Conservation (phyloP, 2,888 invertebrate species). For the Acronicta aceris region DNA sequence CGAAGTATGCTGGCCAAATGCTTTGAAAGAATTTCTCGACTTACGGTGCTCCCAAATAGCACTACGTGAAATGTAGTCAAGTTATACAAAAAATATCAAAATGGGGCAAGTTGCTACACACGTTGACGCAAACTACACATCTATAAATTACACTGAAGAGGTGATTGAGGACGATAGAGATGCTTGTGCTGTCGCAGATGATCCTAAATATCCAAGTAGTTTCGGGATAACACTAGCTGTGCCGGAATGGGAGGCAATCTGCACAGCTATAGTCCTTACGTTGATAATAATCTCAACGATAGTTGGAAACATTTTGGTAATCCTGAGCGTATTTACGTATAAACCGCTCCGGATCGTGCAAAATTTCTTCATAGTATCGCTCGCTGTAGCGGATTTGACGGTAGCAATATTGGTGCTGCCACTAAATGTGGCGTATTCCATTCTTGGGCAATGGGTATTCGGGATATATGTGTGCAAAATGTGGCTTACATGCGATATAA, state of each 20-base stretch:
- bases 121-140: constrained; percentile 72
- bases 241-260: constrained; percentile 95
- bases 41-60: constrained; percentile 59
- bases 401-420: constrained; percentile 97
- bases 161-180: constrained; percentile 79
- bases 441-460: constrained; percentile 97
- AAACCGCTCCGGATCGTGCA: constrained; percentile 97
- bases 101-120: constrained; percentile 83
- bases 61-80: constrained; percentile 78
- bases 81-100: constrained; percentile 51
- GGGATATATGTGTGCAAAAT: constrained; percentile 97
- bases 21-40: constrained; percentile 57
- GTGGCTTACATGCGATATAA: constrained; percentile 98
- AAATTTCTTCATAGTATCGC: constrained; percentile 98
- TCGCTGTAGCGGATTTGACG: constrained; percentile 97
- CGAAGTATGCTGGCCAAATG: constrained; percentile 59
- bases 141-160: constrained; percentile 75
- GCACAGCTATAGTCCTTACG: constrained; percentile 94
- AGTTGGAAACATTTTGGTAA: constrained; percentile 97
- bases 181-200: constrained; percentile 80
- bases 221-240: constrained; percentile 93
- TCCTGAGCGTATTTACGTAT: constrained; percentile 98
- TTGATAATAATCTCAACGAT: constrained; percentile 96
- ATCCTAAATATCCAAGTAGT: constrained; percentile 90
- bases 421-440: constrained; percentile 97